These are phyloP conservation scores for Erpetoichthys calabaricus DNA, from an alignment of 2,797 vertebrate genomes.

Conservation along the genomic window DNA sequence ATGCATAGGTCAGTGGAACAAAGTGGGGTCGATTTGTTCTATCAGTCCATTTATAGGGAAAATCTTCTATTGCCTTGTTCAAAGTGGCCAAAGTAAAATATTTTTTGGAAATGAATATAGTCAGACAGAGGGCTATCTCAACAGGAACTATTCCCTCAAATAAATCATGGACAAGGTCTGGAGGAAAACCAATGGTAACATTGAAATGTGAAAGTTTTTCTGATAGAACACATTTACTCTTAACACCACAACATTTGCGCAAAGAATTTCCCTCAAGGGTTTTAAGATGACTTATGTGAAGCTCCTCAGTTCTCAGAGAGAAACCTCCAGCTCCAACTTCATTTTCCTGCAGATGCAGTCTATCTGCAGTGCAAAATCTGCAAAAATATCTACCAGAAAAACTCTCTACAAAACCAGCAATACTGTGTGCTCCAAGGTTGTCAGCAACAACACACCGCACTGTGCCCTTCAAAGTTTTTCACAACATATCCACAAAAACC, in stretches of 20 bases:
- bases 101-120: constrained; percentile 9
- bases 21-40: constrained; percentile 16
- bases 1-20: constrained; percentile 2
- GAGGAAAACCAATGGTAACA: constrained; percentile 9
- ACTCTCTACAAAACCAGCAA: background rate
- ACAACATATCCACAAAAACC: constrained; percentile 6
- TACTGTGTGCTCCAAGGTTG: background rate
- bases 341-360: too few species aligned
- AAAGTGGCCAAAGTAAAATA: constrained; percentile 7
- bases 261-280: background rate
- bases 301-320: too few species aligned
- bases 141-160: constrained; percentile 11
- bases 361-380: too few species aligned
- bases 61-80: constrained; percentile 7
- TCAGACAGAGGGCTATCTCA: constrained; percentile 10
- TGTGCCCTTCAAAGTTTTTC: constrained; percentile 4
- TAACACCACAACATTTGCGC: constrained; percentile 1
- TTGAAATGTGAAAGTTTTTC: constrained; percentile 8
- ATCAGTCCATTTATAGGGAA: constrained; percentile 10
- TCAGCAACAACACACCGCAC: background rate
- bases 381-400: too few species aligned
- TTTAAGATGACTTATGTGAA: too few species aligned
- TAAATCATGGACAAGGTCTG: constrained; percentile 6
- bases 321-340: too few species aligned
- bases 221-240: constrained; percentile 10